phyloP scores from a whole-genome alignment of 2,113 vertebrate genomes.

The Lampris incognitus region DNA sequence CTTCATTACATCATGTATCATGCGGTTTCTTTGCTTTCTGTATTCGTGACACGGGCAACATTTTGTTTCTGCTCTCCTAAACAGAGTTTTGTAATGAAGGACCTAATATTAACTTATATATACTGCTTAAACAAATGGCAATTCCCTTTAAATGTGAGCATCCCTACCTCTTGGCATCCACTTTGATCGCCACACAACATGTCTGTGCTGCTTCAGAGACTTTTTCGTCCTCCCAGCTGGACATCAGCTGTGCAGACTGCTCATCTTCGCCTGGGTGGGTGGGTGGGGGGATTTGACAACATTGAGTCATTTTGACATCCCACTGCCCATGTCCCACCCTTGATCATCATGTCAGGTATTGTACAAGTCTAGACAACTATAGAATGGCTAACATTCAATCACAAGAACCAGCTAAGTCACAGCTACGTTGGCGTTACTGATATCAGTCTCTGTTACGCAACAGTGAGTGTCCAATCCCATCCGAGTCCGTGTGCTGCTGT shows the following conservation, averaged over 20 bases:
- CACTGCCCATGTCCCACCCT: background rate
- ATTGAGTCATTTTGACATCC: background rate
- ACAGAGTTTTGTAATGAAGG: too few species aligned
- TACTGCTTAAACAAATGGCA: background rate
- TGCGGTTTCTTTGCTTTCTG: too few species aligned
- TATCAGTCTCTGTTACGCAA: too few species aligned
- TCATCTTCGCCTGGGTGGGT: constrained; percentile 89
- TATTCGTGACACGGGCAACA: too few species aligned
- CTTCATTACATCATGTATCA: too few species aligned
- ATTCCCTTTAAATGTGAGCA: background rate
- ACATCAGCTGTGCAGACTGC: constrained; percentile 90
- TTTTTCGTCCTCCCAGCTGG: constrained; percentile 90
- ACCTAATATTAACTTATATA: background rate
- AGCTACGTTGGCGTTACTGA: too few species aligned
- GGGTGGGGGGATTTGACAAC: constrained; percentile 31
- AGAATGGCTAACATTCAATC: background rate
- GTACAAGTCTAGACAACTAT: too few species aligned
- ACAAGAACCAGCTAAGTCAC: too few species aligned
- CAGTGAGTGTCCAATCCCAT: too few species aligned
- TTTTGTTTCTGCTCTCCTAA: background rate
- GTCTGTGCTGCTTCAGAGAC: constrained; percentile 87
- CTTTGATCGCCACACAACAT: constrained; percentile 93
- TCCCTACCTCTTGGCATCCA: constrained; percentile 91
- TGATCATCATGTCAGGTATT: background rate
- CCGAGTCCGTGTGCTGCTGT: too few species aligned